Base-by-base conservation (phyloP, 2,888 invertebrate species). In the Sepiola atlantica region DNA sequence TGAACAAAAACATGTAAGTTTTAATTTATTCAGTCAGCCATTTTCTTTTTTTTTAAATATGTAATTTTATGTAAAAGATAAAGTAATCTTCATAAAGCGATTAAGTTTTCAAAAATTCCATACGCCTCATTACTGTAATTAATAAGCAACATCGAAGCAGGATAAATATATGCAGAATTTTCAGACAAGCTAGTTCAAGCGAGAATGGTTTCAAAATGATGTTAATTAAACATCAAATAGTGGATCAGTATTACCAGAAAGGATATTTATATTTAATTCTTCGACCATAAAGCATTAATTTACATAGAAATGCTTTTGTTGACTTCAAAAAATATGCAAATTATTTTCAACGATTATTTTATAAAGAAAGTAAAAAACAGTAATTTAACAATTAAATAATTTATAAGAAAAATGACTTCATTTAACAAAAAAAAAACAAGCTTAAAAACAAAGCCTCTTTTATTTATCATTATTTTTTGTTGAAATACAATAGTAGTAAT, bases 311-410 rank as follows among this genome's bases (percentile, higher is more conserved):
- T 77, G n/a, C 1, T 4, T 24, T 61, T 16, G 16, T n/a, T 14
- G 32, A 32, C n/a, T 77, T 77, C n/a, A 77, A 77, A 77, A 77
- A 77, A 77, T 77, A 77, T 77, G 77, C 77, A 77, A 77, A 77
- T 61, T 2, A 14, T 77, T 77, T 77, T n/a, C 0, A n/a, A 77
- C 8, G 45, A 32, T 32, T 18, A 28, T 61, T 61, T 45, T 61
- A 21, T 24, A 28, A 77, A 28, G n/a, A 77, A 14, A 77, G 77
- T 77, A 18, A 28, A 10, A 45, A 77, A 77, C 12, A 77, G n/a
- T 77, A 77, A 77, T 18, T 77, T 32, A n/a, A n/a, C n/a, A n/a
- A 28, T 77, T 77, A 14, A n/a, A 77, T 77, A 77, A n/a, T 77
- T 77, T n/a, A 77, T 77, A 32, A n/a, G 16, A 32, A 21, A 45